These are phyloP conservation scores for Drosophila novamexicana DNA, from an alignment of 1,140 invertebrate genomes.

Conservation along the genomic window DNA sequence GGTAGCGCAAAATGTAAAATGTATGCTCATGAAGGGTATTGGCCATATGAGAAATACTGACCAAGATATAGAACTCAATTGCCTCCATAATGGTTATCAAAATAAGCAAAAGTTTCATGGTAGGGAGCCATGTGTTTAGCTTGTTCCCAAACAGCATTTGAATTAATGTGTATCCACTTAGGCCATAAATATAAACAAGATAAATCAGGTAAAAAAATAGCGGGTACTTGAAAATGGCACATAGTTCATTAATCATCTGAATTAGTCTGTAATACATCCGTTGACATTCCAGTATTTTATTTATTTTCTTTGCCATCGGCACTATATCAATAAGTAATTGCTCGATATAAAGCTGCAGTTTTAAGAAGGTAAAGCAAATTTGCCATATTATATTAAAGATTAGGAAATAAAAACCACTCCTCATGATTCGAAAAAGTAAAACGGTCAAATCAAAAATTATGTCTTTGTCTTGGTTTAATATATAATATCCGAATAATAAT, in stretches of 20 bases:
- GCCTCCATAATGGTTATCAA: background rate
- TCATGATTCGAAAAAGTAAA: background rate
- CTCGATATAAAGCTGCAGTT: background rate
- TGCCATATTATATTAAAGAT: background rate
- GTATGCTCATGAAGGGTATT: background rate
- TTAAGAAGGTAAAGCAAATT: background rate
- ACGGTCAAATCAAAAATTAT: background rate
- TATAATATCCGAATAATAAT: background rate
- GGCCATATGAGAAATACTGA: background rate
- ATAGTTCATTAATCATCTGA: background rate
- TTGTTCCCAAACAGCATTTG: background rate
- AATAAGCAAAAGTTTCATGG: background rate
- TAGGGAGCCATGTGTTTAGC: background rate
- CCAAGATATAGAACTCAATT: background rate
- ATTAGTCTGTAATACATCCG: conserved; percentile 6
- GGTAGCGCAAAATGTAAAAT: background rate
- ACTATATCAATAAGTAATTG: background rate
- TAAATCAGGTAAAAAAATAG: background rate
- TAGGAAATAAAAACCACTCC: background rate
- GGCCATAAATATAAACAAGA: background rate
- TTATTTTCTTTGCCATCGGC: background rate
- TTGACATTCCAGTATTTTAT: background rate
- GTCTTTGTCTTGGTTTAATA: too few relatives aligned
- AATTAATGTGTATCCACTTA: background rate
- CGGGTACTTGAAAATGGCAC: conserved; percentile 15